Base-by-base conservation (phyloP, 2,113 vertebrate genomes). In the Chitala chitala region DNA sequence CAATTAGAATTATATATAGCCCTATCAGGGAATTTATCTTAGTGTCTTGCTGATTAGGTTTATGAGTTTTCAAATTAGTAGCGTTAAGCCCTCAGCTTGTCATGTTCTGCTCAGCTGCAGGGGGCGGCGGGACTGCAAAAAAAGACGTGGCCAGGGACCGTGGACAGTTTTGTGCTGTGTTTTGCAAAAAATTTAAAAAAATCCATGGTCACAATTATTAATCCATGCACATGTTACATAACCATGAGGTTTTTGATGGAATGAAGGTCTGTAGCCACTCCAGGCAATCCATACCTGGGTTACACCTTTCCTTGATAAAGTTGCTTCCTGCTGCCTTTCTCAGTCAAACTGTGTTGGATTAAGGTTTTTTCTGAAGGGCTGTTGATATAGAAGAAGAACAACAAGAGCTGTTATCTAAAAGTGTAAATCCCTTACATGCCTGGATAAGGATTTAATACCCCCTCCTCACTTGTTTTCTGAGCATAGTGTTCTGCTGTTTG, bases 21-120 rank as follows among this genome's bases (percentile, higher is more conserved):
- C 5, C 54, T 72, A 72, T 59, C 54, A 46, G 40, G 40, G 22
- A 71, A 71, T 72, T 59, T 40, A 58, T 40, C 38, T 71, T 38
- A 12, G 53, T 42, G 36, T 53, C 10, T 38, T 8, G 22, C 40
- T 58, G 38, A 72, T 72, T 72, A 59, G 38, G 54, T 72, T 40
- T 72, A 71, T 56, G 53, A 56, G 50, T 44, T 54, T 71, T 36
- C 33, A 58, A 42, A 42, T 56, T 56, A n/a, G n/a, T 38, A 42
- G 44, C 42, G 55, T 44, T 71, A 20, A 71, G 53, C 70, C 33
- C 64, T 66, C 38, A 24, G 64, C 64, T 20, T 46, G 38, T 56
- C 36, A 58, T 36, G 22, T 44, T 69, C 24, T 15, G 22, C 44
- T 69, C 40, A 13, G n/a, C 66, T 50, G 24, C 40, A 4, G 46